phyloP scores from a whole-genome alignment of 2,797 vertebrate genomes.

The Sternotherus odoratus region DNA sequence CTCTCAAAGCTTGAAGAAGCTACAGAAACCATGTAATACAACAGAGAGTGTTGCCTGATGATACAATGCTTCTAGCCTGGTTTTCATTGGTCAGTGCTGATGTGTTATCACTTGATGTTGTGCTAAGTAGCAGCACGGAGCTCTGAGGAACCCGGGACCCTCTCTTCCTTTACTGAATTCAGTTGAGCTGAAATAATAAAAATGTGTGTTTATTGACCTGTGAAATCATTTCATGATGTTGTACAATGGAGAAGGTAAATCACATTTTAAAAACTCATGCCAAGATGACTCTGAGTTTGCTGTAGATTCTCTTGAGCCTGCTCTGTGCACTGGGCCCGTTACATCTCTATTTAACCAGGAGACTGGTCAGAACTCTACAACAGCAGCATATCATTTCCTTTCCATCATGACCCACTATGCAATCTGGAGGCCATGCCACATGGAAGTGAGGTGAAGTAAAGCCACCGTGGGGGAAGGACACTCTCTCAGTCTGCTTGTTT shows the following conservation, averaged over 20 bases:
- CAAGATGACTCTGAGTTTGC: neutral
- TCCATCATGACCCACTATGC: neutral
- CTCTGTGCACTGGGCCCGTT: neutral
- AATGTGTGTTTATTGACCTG: conserved; percentile 1
- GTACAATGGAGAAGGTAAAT: conserved; percentile 2
- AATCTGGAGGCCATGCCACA: neutral
- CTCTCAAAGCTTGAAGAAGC: conserved; percentile 21
- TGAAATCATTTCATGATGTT: conserved; percentile 21
- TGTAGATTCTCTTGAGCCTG: neutral
- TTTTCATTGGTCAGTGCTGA: neutral
- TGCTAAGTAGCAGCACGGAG: neutral
- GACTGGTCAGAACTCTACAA: neutral
- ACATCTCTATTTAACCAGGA: neutral
- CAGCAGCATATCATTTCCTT: neutral
- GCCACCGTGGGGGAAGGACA: neutral
- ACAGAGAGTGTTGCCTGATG: conserved; percentile 12
- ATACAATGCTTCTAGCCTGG: neutral
- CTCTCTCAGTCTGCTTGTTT: neutral
- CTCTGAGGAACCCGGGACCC: neutral
- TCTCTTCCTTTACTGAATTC: conserved; percentile 27
- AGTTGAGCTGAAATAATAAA: conserved; percentile 24
- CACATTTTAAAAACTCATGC: neutral
- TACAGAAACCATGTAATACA: conserved; percentile 18
- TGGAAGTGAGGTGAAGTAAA: neutral
- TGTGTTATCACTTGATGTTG: neutral